Conservation (phyloP, 2,888 invertebrate species). For the Drosophila limbata region DNA sequence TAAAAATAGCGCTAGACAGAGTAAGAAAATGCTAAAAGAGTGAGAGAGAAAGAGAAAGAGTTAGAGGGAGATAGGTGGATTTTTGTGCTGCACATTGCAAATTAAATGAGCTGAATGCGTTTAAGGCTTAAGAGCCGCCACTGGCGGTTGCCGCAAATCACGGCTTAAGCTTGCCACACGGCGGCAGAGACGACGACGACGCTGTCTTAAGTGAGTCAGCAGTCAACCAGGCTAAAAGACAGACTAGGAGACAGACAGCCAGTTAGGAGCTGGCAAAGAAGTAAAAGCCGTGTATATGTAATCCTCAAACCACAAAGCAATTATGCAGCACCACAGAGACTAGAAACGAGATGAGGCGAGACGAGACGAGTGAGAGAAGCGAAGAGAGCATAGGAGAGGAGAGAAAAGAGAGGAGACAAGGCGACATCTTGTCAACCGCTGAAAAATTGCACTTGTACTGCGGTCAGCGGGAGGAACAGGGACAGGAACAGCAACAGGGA, state of each 20-base stretch:
- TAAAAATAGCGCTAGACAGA: not conserved
- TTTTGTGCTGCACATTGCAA: conserved; percentile 57
- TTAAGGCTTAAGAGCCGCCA: conserved; percentile 71
- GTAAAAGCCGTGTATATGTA: conserved; percentile 27
- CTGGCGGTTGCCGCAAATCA: conserved; percentile 63
- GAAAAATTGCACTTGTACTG: conserved; percentile 67
- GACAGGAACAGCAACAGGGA: too few relatives aligned
- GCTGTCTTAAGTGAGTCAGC: conserved; percentile 73
- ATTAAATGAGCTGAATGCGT: conserved; percentile 79
- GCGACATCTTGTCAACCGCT: conserved; percentile 77
- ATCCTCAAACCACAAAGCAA: conserved; percentile 78
- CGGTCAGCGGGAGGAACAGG: not conserved
- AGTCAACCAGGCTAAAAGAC: conserved; percentile 23
- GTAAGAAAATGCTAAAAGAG: not conserved
- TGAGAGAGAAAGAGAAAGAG: conserved; percentile 3
- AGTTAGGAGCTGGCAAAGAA: conserved; percentile 23
- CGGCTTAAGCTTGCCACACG: conserved; percentile 64
- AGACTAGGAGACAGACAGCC: conserved; percentile 2
- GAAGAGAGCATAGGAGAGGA: not conserved
- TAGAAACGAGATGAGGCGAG: conserved; percentile 13
- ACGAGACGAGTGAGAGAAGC: not conserved
- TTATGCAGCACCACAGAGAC: conserved; percentile 66
- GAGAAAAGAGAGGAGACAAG: conserved; percentile 7
- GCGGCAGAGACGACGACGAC: conserved; percentile 13
- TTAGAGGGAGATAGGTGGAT: too few relatives aligned